Conservation (phyloP, 2,113 vertebrate species). For the Nettapus auritus region DNA sequence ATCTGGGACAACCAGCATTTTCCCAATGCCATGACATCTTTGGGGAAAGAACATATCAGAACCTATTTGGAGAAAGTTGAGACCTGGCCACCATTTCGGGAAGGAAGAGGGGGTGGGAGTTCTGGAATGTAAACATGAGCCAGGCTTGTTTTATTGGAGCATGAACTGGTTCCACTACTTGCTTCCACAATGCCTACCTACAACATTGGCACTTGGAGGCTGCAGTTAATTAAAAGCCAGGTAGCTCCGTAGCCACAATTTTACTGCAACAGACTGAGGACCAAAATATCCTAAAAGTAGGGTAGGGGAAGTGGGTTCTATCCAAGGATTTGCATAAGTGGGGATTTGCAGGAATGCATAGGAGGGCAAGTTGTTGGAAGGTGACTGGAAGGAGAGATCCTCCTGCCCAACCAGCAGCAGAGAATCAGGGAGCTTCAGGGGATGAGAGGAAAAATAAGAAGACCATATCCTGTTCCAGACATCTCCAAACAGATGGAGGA, state of each 20-base stretch:
- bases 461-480: not conserved
- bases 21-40: not conserved
- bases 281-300: not conserved
- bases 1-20: not conserved
- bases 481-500: not conserved
- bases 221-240: not conserved
- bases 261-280: not conserved
- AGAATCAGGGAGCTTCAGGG: not conserved
- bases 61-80: not conserved
- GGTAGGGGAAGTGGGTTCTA: not conserved
- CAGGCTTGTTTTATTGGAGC: not conserved
- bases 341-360: not conserved
- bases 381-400: not conserved
- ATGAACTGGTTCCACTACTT: not conserved
- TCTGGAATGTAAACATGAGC: not conserved
- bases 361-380: not conserved
- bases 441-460: not conserved
- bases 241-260: not conserved
- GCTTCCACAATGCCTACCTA: not conserved
- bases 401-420: not conserved
- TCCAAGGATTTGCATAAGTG: accelerated
- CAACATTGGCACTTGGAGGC: not conserved
- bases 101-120: not conserved
- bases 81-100: accelerated
- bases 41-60: not conserved